Evolutionary conservation across 2,888 invertebrate genomes (phyloP).

Genomic region (Leucophora obtusa): DNA sequence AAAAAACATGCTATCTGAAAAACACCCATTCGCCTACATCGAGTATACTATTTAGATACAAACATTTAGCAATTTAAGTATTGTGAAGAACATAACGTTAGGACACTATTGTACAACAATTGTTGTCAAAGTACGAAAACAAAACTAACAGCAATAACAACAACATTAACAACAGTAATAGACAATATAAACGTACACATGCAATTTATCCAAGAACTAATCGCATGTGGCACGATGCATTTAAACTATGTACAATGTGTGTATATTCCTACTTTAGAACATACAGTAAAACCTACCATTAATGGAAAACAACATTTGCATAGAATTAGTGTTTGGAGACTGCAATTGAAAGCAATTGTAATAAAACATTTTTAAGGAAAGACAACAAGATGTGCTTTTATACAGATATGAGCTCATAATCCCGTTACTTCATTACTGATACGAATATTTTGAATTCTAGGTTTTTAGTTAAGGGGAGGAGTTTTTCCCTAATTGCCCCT

Average conservation of each 20-base stretch:
- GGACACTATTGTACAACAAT: constrained; percentile 24
- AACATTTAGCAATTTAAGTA: constrained; percentile 14
- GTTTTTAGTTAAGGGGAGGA: too few species aligned
- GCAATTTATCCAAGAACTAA: constrained; percentile 21
- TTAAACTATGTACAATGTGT: not conserved
- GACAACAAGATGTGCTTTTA: too few species aligned
- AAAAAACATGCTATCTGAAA: constrained; percentile 4
- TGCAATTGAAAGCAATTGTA: too few species aligned
- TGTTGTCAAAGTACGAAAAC: constrained; percentile 31
- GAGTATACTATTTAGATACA: constrained; percentile 6
- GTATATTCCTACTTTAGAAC: too few species aligned
- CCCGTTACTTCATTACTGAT: too few species aligned
- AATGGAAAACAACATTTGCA: too few species aligned
- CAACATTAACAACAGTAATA: constrained; percentile 3
- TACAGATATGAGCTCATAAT: too few species aligned
- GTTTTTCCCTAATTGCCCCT: too few species aligned
- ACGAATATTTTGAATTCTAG: too few species aligned
- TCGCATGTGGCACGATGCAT: constrained; percentile 37
- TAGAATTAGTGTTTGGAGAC: too few species aligned
- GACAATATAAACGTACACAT: not conserved
- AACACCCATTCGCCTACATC: constrained; percentile 8
- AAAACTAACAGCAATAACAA: constrained; percentile 1
- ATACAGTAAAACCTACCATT: too few species aligned
- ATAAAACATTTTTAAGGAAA: too few species aligned
- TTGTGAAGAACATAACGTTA: constrained; percentile 13